These are phyloP conservation scores for Hiodon alosoides DNA, from an alignment of 2,113 vertebrate genomes.

Conservation along the genomic window DNA sequence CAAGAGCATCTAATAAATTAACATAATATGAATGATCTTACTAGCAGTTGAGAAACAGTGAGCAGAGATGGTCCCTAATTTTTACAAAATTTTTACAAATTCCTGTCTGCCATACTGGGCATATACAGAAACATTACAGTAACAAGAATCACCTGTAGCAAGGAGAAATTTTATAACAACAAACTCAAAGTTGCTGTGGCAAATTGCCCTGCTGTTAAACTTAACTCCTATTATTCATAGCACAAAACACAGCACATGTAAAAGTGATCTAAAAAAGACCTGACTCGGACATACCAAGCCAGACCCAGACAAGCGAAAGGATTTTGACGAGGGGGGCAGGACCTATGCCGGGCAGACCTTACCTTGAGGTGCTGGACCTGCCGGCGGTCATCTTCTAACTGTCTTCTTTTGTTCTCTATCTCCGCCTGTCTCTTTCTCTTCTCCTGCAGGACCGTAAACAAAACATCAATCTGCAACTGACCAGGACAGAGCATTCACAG, in stretches of 20 bases:
- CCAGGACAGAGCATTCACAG: neutral
- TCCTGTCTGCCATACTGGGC: too few relatives aligned
- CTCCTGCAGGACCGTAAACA: conserved; percentile 62
- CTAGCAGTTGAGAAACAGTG: too few relatives aligned
- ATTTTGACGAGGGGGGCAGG: neutral
- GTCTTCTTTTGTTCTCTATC: conserved; percentile 78
- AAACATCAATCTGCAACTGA: neutral
- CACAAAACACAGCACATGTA: neutral
- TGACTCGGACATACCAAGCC: too few relatives aligned
- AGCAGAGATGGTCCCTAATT: too few relatives aligned
- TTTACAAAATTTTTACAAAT: too few relatives aligned
- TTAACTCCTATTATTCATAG: neutral
- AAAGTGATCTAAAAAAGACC: too few relatives aligned
- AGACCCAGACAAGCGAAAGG: neutral
- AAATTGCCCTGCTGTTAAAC: neutral
- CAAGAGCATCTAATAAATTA: too few relatives aligned
- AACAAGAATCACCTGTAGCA: too few relatives aligned
- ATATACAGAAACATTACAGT: too few relatives aligned
- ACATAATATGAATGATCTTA: too few relatives aligned
- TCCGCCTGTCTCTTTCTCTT: conserved; percentile 78
- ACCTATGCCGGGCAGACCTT: neutral
- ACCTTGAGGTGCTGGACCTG: conserved; percentile 90
- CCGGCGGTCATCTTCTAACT: conserved; percentile 79
- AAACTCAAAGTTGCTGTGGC: neutral
- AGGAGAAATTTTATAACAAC: too few relatives aligned